These are phyloP conservation scores for Lepus townsendii DNA, from an alignment of 2,797 vertebrate genomes.

Conservation along the genomic window DNA sequence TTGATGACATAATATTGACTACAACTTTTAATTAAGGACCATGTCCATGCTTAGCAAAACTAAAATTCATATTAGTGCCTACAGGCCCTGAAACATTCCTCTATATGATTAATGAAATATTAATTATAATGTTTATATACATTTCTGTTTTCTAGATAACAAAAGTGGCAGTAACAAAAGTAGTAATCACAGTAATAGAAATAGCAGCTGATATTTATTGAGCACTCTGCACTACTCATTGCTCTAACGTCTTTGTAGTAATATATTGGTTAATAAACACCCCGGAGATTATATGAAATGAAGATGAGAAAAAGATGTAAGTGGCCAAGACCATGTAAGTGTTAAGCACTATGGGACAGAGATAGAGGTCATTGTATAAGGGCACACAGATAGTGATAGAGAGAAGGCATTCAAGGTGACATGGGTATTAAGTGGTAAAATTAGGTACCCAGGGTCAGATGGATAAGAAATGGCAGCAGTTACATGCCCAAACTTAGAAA, in stretches of 20 bases:
- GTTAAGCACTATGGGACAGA: neutral
- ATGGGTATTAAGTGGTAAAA: neutral
- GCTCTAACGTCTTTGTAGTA: constrained; percentile 14
- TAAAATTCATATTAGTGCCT: neutral
- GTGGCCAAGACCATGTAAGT: neutral
- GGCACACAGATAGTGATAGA: neutral
- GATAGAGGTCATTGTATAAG: neutral
- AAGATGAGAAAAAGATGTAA: neutral
- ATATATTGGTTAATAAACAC: neutral
- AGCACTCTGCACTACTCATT: neutral
- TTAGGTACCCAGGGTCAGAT: neutral
- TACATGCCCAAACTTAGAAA: neutral
- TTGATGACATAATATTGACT: neutral
- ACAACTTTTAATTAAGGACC: neutral
- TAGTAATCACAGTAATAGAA: neutral
- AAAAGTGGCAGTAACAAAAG: neutral
- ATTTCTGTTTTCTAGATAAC: neutral
- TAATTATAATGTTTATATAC: neutral
- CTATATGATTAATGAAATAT: neutral
- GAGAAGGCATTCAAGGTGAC: neutral
- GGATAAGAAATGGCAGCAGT: neutral
- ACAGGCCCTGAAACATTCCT: neutral
- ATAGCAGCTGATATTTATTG: neutral
- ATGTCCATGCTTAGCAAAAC: neutral
- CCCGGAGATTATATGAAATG: neutral